These are phyloP conservation scores for Scomber scombrus DNA, from an alignment of 2,113 vertebrate genomes.

Conservation along the genomic window DNA sequence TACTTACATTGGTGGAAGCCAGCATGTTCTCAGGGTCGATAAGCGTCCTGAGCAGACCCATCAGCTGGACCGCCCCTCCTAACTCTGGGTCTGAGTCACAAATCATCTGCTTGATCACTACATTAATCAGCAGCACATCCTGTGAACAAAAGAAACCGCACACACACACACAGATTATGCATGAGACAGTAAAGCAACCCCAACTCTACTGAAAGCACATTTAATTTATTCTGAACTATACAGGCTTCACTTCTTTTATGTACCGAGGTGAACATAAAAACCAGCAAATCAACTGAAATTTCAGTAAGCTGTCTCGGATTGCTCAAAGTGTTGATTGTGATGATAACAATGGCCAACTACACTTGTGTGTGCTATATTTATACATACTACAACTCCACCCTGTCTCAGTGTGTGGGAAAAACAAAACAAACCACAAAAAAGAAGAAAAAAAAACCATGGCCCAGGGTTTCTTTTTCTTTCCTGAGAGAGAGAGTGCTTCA, in stretches of 20 bases:
- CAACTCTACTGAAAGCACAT: background rate
- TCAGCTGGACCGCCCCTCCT: slow-evolving; percentile 96
- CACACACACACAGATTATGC: background rate
- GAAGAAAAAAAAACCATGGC: too few species aligned
- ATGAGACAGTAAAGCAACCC: background rate
- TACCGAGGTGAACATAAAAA: too few species aligned
- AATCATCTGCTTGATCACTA: slow-evolving; percentile 99
- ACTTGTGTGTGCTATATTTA: too few species aligned
- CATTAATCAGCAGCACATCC: slow-evolving; percentile 99
- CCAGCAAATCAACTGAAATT: background rate
- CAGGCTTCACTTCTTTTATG: too few species aligned
- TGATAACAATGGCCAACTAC: too few species aligned
- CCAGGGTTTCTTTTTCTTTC: background rate
- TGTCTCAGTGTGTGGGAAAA: too few species aligned
- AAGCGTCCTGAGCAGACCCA: slow-evolving; percentile 96
- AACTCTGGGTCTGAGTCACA: slow-evolving; percentile 98
- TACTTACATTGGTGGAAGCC: slow-evolving; percentile 95
- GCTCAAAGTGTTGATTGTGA: too few species aligned
- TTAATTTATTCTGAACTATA: background rate
- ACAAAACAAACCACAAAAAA: too few species aligned
- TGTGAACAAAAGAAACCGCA: slow-evolving; percentile 62
- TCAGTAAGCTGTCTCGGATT: too few species aligned
- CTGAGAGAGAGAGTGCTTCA: background rate
- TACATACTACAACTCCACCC: too few species aligned
- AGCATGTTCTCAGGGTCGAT: slow-evolving; percentile 99